These are phyloP conservation scores for Dolomedes plantarius DNA, from an alignment of 2,888 invertebrate species.

Conservation along the genomic window DNA sequence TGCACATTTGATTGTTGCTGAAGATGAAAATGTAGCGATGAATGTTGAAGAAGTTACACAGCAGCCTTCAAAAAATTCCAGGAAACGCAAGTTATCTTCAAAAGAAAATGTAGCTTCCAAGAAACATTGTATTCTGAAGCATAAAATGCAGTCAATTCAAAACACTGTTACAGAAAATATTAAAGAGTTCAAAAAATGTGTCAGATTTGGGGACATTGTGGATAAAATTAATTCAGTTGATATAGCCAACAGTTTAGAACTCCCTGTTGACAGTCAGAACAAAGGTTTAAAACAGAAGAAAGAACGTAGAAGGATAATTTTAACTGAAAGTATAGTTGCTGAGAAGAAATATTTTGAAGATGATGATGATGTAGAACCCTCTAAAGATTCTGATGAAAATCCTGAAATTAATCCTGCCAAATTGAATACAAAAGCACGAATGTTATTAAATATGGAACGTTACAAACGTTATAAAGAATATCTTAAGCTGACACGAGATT, in stretches of 20 bases:
- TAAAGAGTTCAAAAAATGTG: constrained; percentile 47
- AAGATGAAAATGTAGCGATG: constrained; percentile 19
- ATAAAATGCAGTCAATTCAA: constrained; percentile 29
- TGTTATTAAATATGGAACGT: constrained; percentile 34
- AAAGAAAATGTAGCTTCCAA: constrained; percentile 30
- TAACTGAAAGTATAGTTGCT: constrained; percentile 30
- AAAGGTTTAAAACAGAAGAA: background rate
- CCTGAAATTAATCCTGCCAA: background rate
- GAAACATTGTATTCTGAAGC: constrained; percentile 16
- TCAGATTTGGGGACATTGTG: constrained; percentile 44
- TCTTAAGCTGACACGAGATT: constrained; percentile 50
- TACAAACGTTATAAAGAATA: constrained; percentile 53
- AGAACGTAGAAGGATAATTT: constrained; percentile 13
- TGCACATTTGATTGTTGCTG: background rate
- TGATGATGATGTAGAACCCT: background rate
- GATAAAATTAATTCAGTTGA: constrained; percentile 33
- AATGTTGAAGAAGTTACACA: constrained; percentile 21
- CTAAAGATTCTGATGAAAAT: background rate
- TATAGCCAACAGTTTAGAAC: background rate
- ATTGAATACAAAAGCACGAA: constrained; percentile 34
- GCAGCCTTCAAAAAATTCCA: background rate
- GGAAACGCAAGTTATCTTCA: background rate
- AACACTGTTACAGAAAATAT: constrained; percentile 17
- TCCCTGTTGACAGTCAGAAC: background rate
- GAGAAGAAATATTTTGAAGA: constrained; percentile 53